Evolutionary conservation across 2,797 vertebrate species (phyloP), one percentile per base, ranked within the genome.

Genomic region (Labeo calbasu): DNA sequence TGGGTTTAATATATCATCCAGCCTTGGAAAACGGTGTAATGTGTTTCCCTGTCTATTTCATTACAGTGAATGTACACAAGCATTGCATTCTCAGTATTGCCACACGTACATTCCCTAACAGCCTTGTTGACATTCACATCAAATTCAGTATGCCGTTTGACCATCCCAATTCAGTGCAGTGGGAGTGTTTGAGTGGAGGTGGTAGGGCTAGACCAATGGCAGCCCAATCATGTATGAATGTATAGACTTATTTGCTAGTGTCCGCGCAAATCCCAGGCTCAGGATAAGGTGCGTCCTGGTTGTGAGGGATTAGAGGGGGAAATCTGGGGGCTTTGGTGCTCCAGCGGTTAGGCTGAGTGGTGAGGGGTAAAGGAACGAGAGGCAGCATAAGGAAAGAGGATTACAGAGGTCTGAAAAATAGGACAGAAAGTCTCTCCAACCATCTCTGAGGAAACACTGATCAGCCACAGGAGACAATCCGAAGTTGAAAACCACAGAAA

Each of bases 351-450:
- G 53, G 57, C 61, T 55, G 25, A 76, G 71, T 82, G 81, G 80
- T 72, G 53, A 61, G 63, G 57, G 68, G 83, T 81, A 77, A 61
- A 77, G 11, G 63, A 69, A 84, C 10, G 46, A 81, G 66, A 82
- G 50, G 79, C 61, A 70, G 71, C 79, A 87, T 40, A 82, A 78
- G 86, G 25, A 73, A 88, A 89, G 88, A 85, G 88, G 90, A 90
- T 90, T 79, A 90, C 78, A 77, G 72, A 76, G 79, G 82, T 81
- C 81, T 86, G 78, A 57, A 89, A 90, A 85, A 87, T 70, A 83
- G 88, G 91, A 48, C 77, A 76, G 57, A 80, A 81, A 78, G 77
- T 57, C 83, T 83, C 77, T 83, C 81, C 81, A 77, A 79, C 84
- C 32, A 51, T 57, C 61, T 71, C 59, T 43, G 81, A 78, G 81